Percentiles rank a stretch among this genome's conserved stretches.
Conservation (phyloP, 2,888 invertebrate species). For the Cheilosia urbana region DNA sequence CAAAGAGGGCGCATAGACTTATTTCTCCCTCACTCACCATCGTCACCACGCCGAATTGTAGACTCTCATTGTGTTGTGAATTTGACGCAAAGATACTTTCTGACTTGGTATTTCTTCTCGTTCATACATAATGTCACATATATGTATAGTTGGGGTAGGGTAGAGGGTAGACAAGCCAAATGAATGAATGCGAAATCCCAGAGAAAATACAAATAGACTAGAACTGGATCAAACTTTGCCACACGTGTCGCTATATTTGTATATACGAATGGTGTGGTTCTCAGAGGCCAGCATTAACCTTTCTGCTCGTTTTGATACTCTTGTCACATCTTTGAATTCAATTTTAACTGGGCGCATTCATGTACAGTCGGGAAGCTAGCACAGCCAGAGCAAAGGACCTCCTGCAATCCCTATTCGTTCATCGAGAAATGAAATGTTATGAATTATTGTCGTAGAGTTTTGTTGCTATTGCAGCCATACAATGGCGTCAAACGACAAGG, state of each 20-base stretch:
- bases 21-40: background rate
- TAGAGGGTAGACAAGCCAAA: conserved; percentile 9
- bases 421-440: conserved; percentile 34
- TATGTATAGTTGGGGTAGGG: background rate
- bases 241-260: conserved; percentile 23
- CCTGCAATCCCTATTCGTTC: background rate
- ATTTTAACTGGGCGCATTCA: conserved; percentile 50
- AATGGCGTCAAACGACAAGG: conserved; percentile 25
- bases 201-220: conserved; percentile 26
- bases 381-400: background rate
- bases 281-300: conserved; percentile 14
- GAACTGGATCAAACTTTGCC: background rate
- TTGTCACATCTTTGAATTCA: conserved; percentile 54
- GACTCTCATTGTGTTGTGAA: background rate
- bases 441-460: conserved; percentile 50
- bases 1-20: background rate
- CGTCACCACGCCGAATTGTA: background rate
- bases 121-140: background rate
- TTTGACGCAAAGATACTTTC: conserved; percentile 16
- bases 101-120: conserved; percentile 1
- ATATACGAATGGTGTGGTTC: conserved; percentile 2
- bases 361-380: background rate
- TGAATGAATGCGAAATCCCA: conserved; percentile 13
- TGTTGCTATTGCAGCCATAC: conserved; percentile 42
- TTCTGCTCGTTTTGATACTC: conserved; percentile 36